Evolutionary conservation across 2,113 vertebrate genomes (phyloP).

Genomic region (Psilopsiagon aurifrons): DNA sequence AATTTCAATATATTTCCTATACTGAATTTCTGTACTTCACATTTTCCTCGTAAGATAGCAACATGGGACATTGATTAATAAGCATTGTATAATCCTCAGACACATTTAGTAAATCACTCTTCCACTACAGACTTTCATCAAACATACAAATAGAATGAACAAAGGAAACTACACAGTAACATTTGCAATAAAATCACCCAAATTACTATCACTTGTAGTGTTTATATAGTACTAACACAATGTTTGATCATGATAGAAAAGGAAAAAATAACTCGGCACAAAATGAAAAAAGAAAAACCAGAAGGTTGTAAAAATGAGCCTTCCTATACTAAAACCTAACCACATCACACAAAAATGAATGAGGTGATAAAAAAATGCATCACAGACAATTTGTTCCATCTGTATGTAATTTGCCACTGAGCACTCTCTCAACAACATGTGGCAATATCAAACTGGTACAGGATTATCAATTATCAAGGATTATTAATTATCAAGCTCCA

Average conservation of each 20-base stretch:
- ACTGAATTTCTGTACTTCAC: neutral
- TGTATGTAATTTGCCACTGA: neutral
- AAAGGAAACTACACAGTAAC: neutral
- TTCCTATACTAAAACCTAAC: neutral
- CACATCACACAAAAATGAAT: neutral
- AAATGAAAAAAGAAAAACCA: neutral
- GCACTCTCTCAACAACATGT: neutral
- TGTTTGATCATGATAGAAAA: neutral
- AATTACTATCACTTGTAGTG: neutral
- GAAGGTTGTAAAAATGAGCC: neutral
- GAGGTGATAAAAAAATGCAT: neutral
- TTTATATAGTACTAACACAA: neutral
- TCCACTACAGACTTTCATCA: neutral
- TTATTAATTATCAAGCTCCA: neutral
- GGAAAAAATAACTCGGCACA: neutral
- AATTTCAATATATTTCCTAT: slow-evolving; percentile 1
- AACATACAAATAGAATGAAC: neutral
- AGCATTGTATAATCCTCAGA: neutral
- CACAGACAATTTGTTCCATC: neutral
- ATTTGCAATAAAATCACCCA: neutral
- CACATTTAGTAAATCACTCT: neutral
- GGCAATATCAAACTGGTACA: neutral
- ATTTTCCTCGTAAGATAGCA: neutral
- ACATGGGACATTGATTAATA: neutral
- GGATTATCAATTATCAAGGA: neutral